Evolutionary conservation across 30 jellyfish, hydroid and myxozoan genomes (phyloP).

Genomic region (Haliclystus octoradiatus): DNA sequence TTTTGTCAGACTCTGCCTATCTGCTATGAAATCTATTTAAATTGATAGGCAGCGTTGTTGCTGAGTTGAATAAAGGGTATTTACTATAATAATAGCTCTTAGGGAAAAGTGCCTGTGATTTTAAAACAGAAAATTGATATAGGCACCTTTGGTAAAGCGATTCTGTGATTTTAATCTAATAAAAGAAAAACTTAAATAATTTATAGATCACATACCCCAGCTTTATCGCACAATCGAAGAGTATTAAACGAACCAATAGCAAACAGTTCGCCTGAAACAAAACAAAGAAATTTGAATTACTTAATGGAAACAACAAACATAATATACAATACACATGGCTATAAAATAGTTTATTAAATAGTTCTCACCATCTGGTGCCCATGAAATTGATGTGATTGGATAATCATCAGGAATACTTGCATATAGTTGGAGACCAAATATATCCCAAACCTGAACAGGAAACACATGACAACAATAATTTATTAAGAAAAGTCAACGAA

Average conservation of each 20-base stretch:
- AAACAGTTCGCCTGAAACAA: conserved; percentile 59
- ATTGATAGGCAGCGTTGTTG: too few species aligned
- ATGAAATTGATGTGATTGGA: conserved; percentile 77
- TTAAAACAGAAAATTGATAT: too few species aligned
- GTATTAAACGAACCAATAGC: conserved; percentile 94
- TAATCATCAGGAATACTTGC: conserved; percentile 76
- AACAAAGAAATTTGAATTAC: neutral
- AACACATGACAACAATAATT: neutral
- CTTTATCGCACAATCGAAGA: conserved; percentile 77
- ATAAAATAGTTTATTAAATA: neutral
- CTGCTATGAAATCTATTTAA: too few species aligned
- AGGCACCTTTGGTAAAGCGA: too few species aligned
- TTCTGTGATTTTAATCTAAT: too few species aligned
- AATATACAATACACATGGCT: neutral
- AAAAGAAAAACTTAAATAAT: too few species aligned
- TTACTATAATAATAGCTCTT: too few species aligned
- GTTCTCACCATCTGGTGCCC: conserved; percentile 95
- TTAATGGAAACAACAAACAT: neutral
- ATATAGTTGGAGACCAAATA: conserved; percentile 56
- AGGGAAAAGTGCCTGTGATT: too few species aligned
- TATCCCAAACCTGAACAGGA: conserved; percentile 87
- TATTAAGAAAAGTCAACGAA: neutral
- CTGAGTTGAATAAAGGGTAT: too few species aligned
- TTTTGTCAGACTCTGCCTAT: too few species aligned
- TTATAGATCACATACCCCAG: conserved; percentile 87